phyloP scores from a whole-genome alignment of 2,113 vertebrate genomes.

The Uria lomvia region DNA sequence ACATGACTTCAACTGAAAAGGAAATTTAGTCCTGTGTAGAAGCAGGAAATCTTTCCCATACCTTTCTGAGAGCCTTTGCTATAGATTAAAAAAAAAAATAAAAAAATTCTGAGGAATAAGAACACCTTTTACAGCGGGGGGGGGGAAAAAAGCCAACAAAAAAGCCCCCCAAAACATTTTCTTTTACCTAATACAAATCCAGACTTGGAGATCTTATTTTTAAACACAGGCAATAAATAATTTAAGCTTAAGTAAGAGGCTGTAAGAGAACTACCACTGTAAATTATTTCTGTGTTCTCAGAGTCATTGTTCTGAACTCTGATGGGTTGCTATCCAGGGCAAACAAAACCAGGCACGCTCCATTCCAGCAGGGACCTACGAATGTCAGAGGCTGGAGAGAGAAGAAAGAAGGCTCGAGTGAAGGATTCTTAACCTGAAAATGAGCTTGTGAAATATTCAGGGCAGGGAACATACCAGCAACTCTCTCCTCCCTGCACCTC shows the following conservation, averaged over 20 bases:
- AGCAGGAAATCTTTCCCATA: background rate
- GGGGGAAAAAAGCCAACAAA: background rate
- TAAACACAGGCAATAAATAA: slow-evolving; percentile 32
- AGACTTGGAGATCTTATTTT: slow-evolving; percentile 14
- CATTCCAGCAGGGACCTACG: background rate
- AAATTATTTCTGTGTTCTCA: background rate
- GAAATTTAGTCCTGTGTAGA: background rate
- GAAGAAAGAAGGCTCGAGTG: background rate
- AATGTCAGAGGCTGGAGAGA: background rate
- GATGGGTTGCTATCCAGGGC: background rate
- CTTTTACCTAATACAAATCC: background rate
- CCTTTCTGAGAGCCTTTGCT: background rate
- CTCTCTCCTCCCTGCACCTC: background rate
- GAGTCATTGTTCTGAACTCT: slow-evolving; percentile 6
- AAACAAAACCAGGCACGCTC: background rate
- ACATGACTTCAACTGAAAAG: background rate
- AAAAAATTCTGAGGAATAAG: background rate
- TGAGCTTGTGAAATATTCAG: background rate
- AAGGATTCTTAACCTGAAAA: slow-evolving; percentile 18
- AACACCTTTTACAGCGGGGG: background rate
- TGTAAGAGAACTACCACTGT: background rate
- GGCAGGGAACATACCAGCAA: background rate
- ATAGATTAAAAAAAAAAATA: background rate
- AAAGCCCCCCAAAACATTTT: background rate
- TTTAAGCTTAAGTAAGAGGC: background rate